phyloP scores from a whole-genome alignment of 2,113 vertebrate genomes.

The Phainopepla nitens region DNA sequence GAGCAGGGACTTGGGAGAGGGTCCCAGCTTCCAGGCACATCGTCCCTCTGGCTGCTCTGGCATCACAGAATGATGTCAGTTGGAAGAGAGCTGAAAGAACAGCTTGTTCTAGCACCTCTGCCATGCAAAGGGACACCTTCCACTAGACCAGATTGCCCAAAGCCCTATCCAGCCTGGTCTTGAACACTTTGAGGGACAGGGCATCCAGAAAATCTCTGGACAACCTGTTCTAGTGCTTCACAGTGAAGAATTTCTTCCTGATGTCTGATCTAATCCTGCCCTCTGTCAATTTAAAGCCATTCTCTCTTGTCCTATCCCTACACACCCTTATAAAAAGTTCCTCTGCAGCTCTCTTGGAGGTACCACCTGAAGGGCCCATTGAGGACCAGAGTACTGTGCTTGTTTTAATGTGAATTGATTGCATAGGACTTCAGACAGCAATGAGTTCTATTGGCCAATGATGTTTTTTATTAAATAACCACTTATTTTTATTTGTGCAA shows the following conservation, averaged over 20 bases:
- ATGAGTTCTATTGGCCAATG: background rate
- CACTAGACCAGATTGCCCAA: background rate
- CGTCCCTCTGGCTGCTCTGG: background rate
- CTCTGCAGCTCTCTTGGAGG: background rate
- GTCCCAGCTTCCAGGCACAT: background rate
- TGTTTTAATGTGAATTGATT: background rate
- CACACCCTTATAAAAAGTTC: background rate
- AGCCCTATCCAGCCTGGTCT: background rate
- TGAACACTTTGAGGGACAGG: background rate
- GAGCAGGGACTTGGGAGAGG: background rate
- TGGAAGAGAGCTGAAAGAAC: background rate
- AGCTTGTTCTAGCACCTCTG: background rate
- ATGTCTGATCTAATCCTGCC: background rate
- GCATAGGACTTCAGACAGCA: background rate
- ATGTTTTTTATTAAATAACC: background rate
- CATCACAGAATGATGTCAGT: accelerated
- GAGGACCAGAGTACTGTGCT: accelerated
- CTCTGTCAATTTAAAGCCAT: background rate
- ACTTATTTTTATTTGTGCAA: background rate
- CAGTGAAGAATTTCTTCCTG: background rate
- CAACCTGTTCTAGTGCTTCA: background rate
- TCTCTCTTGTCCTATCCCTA: background rate
- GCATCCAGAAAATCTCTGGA: no score
- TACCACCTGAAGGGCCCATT: no score
- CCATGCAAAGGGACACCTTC: background rate